These are phyloP conservation scores for Acanthisitta chloris DNA, from an alignment of 2,113 vertebrate species.

Conservation along the genomic window DNA sequence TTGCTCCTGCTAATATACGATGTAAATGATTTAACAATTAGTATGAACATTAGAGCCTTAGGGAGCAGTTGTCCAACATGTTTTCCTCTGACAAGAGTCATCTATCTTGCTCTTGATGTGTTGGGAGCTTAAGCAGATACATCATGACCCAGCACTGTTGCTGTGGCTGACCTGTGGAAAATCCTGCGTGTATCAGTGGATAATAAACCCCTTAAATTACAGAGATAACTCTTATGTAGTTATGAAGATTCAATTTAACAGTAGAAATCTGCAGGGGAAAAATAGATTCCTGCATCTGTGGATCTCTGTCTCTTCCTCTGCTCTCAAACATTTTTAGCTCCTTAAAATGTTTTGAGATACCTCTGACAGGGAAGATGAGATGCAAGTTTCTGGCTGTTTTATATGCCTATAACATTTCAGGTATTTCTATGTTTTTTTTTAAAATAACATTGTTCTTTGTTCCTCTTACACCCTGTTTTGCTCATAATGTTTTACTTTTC, in stretches of 20 bases:
- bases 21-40: constrained; percentile 58
- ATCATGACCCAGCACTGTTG: constrained; percentile 6
- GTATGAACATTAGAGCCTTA: constrained; percentile 3
- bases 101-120: constrained; percentile 21
- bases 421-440: background rate
- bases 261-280: background rate
- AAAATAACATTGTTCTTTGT: background rate
- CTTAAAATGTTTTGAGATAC: background rate
- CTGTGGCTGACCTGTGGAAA: constrained; percentile 21
- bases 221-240: background rate
- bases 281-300: background rate
- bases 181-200: background rate
- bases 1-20: background rate
- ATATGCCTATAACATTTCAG: background rate
- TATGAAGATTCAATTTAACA: background rate
- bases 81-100: background rate
- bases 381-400: background rate
- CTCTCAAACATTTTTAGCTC: background rate
- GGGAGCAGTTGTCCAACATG: constrained; percentile 42
- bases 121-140: background rate
- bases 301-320: background rate
- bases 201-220: constrained; percentile 41
- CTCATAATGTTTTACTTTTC: background rate
- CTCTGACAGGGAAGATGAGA: background rate
- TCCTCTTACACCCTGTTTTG: background rate